Conservation (phyloP, 2,797 vertebrate genomes). For the Rhinophrynus dorsalis region DNA sequence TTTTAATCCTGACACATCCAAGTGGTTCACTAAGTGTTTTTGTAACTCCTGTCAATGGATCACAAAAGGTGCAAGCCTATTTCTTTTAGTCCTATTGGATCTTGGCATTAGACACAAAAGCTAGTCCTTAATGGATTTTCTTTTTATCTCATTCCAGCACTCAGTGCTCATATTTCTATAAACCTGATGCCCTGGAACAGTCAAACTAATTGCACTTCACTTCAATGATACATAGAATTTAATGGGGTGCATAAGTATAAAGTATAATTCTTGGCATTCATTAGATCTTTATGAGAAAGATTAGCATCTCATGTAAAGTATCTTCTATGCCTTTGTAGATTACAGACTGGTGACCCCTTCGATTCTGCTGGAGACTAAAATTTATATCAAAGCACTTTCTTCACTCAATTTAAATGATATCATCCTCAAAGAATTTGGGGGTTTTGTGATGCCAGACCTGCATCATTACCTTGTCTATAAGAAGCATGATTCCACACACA, state of each 20-base stretch:
- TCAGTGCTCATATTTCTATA: slow-evolving; percentile 30
- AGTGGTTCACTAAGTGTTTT: slow-evolving; percentile 40
- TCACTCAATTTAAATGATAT: slow-evolving; percentile 30
- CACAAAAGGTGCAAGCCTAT: slow-evolving; percentile 24
- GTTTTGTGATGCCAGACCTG: slow-evolving; percentile 26
- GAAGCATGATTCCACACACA: slow-evolving; percentile 2
- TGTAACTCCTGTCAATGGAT: slow-evolving; percentile 30
- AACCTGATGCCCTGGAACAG: slow-evolving; percentile 36
- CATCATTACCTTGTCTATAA: slow-evolving; percentile 29
- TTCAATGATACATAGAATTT: slow-evolving; percentile 34
- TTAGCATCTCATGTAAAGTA: slow-evolving; percentile 27
- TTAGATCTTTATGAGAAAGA: slow-evolving; percentile 19
- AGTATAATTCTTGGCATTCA: slow-evolving; percentile 31
- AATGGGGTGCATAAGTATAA: slow-evolving; percentile 34
- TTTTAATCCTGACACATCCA: slow-evolving; percentile 35
- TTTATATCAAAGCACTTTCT: slow-evolving; percentile 32
- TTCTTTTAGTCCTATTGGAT: slow-evolving; percentile 36
- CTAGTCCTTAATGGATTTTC: slow-evolving; percentile 33
- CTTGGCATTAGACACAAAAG: slow-evolving; percentile 39
- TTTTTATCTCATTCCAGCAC: slow-evolving; percentile 42
- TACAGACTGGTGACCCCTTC: slow-evolving; percentile 19
- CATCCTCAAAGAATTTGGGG: slow-evolving; percentile 8
- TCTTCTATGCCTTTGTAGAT: slow-evolving; percentile 4
- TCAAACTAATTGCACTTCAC: slow-evolving; percentile 35
- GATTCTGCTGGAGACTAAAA: slow-evolving; percentile 6